phyloP scores from a whole-genome alignment of 2,113 vertebrate species.

The Nerophis lumbriciformis region DNA sequence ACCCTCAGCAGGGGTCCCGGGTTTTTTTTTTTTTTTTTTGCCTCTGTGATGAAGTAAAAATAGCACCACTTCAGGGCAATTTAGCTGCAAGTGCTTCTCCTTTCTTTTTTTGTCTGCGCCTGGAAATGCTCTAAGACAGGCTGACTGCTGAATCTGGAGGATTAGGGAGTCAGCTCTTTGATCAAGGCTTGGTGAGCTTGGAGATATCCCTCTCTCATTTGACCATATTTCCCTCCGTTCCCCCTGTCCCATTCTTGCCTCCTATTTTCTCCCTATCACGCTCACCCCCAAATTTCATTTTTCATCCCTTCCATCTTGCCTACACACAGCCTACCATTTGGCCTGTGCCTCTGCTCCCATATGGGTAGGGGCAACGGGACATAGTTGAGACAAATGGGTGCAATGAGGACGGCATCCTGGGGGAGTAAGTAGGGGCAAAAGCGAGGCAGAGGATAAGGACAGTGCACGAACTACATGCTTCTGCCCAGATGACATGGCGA shows the following conservation, averaged over 20 bases:
- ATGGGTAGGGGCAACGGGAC: conserved; percentile 70
- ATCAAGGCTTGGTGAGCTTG: conserved; percentile 62
- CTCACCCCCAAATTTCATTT: conserved; percentile 23
- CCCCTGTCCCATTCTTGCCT: conserved; percentile 16
- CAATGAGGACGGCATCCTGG: conserved; percentile 38
- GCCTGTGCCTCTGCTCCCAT: conserved; percentile 50
- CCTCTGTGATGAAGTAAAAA: conserved; percentile 68
- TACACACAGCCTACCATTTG: conserved; percentile 26
- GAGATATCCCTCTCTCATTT: conserved; percentile 54
- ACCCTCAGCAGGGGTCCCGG: conserved; percentile 53
- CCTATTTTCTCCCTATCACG: conserved; percentile 24
- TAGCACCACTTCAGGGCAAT: conserved; percentile 72
- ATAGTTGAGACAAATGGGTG: conserved; percentile 52
- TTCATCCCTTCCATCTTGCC: conserved; percentile 14
- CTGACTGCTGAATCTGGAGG: conserved; percentile 70
- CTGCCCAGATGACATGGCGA: conserved; percentile 55
- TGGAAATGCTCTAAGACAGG: conserved; percentile 67
- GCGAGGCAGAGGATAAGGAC: conserved; percentile 43
- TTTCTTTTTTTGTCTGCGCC: conserved; percentile 50
- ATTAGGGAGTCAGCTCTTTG: conserved; percentile 72
- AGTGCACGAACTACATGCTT: conserved; percentile 49
- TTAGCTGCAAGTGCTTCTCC: conserved; percentile 67
- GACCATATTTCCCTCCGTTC: conserved; percentile 22
- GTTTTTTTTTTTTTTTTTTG: conserved; percentile 46
- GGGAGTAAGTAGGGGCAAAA: conserved; percentile 39